A percentile compares a stretch with the other conserved stretches of the same genome.
Evolutionary conservation across 2,113 vertebrate species (phyloP).

Genomic region (Xyrauchen texanus): DNA sequence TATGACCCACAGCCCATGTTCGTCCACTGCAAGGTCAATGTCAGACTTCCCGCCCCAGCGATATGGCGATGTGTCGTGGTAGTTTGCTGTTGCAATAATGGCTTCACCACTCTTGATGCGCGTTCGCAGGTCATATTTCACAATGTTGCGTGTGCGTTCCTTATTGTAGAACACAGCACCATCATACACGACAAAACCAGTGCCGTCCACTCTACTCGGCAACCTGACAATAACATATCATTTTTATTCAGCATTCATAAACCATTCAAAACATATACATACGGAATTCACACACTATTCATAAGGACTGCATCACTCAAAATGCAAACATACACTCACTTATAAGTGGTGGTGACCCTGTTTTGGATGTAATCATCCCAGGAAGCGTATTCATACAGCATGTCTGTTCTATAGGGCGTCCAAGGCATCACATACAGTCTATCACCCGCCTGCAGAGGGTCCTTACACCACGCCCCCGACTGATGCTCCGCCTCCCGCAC

Average conservation of each 20-base stretch:
- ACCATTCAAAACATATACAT: not conserved
- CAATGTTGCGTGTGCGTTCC: constrained; percentile 90
- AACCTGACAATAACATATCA: constrained; percentile 66
- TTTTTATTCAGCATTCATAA: not conserved
- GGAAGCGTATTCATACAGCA: constrained; percentile 88
- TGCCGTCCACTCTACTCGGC: constrained; percentile 90
- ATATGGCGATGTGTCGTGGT: constrained; percentile 93
- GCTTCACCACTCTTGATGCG: constrained; percentile 96
- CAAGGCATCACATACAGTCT: constrained; percentile 94
- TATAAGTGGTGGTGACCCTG: constrained; percentile 88
- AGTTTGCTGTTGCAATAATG: constrained; percentile 90
- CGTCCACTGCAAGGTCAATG: constrained; percentile 92
- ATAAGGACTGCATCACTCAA: no score
- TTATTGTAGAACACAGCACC: constrained; percentile 96
- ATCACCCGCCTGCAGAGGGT: constrained; percentile 91
- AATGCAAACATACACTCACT: constrained; percentile 65
- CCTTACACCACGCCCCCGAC: constrained; percentile 93
- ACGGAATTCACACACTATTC: no score
- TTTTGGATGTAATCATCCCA: constrained; percentile 89
- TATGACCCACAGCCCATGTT: constrained; percentile 93
- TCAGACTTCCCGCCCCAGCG: constrained; percentile 95
- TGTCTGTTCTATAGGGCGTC: constrained; percentile 92
- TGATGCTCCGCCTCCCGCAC: constrained; percentile 89
- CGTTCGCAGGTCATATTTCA: constrained; percentile 91
- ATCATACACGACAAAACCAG: constrained; percentile 92